A percentile compares a stretch with the other conserved stretches of the same genome.
Evolutionary conservation across 2,888 invertebrate genomes (phyloP).

Genomic region (Ypsolopha scabrella): DNA sequence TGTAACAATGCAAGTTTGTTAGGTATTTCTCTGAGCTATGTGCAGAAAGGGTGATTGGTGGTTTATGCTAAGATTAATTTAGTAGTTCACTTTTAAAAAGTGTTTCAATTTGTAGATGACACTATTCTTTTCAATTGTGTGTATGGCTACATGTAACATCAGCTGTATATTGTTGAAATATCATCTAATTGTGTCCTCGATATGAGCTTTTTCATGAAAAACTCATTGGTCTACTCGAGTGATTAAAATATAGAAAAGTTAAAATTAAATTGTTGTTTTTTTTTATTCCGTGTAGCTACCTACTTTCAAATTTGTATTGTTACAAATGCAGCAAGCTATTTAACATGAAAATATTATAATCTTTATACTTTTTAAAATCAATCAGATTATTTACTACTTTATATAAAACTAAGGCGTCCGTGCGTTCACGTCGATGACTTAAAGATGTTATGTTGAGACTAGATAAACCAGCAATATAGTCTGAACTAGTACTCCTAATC

Average conservation of each 20-base stretch:
- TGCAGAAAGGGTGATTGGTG: too few relatives aligned
- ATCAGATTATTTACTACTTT: too few relatives aligned
- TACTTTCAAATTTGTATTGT: constrained; percentile 5
- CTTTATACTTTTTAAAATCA: neutral
- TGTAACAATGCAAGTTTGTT: constrained; percentile 17
- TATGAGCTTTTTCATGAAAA: constrained; percentile 54
- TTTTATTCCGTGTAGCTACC: constrained; percentile 2
- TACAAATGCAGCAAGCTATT: neutral
- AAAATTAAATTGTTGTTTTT: constrained; percentile 26
- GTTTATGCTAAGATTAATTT: neutral
- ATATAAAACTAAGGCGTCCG: too few relatives aligned
- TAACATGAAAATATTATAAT: neutral
- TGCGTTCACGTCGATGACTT: too few relatives aligned
- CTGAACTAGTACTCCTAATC: too few relatives aligned
- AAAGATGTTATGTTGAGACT: too few relatives aligned
- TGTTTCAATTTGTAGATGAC: constrained; percentile 24
- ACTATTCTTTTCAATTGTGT: too few relatives aligned
- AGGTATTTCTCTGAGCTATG: too few relatives aligned
- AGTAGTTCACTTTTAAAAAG: constrained; percentile 24
- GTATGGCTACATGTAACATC: too few relatives aligned
- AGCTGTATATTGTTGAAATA: neutral
- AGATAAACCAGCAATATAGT: too few relatives aligned
- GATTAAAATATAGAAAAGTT: constrained; percentile 40
- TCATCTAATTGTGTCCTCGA: constrained; percentile 24
- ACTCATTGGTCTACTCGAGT: constrained; percentile 44